Percentiles rank a stretch among this genome's conserved stretches.
These are phyloP conservation scores for Orgyia antiqua DNA, from an alignment of 2,888 invertebrate species.

Conservation along the genomic window DNA sequence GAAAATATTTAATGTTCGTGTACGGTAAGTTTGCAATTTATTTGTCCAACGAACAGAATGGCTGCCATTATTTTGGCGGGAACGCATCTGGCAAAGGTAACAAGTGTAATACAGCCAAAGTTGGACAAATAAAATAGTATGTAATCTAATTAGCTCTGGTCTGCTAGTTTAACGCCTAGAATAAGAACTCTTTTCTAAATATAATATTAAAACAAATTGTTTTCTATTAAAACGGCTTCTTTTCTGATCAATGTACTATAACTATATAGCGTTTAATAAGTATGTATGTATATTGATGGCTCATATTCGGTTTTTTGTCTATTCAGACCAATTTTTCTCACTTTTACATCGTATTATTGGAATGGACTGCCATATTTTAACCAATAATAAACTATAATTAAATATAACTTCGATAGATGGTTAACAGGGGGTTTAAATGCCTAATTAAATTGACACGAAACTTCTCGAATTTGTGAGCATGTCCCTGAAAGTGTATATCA, in stretches of 20 bases:
- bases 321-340: slow-evolving; percentile 74
- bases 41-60: slow-evolving; percentile 43
- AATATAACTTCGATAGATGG: slow-evolving; percentile 17
- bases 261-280: slow-evolving; percentile 36
- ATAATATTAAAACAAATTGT: slow-evolving; percentile 51
- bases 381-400: slow-evolving; percentile 42
- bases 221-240: slow-evolving; percentile 70
- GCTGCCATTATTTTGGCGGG: slow-evolving; percentile 23
- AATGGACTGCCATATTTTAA: slow-evolving; percentile 73
- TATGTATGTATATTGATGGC: slow-evolving; percentile 50
- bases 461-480: slow-evolving; percentile 13
- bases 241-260: slow-evolving; percentile 63
- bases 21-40: slow-evolving; percentile 44
- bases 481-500: slow-evolving; percentile 28
- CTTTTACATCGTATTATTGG: slow-evolving; percentile 62
- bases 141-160: slow-evolving; percentile 52
- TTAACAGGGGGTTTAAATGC: slow-evolving; percentile 19
- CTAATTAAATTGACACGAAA: slow-evolving; percentile 16
- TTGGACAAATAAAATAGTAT: slow-evolving; percentile 41
- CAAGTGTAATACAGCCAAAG: slow-evolving; percentile 17
- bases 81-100: slow-evolving; percentile 9
- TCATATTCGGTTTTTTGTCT: slow-evolving; percentile 51
- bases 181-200: slow-evolving; percentile 54
- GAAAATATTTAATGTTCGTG: slow-evolving; percentile 27
- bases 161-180: slow-evolving; percentile 64